phyloP scores from a whole-genome alignment of 2,888 invertebrate genomes.

The Auanema freiburgensis region DNA sequence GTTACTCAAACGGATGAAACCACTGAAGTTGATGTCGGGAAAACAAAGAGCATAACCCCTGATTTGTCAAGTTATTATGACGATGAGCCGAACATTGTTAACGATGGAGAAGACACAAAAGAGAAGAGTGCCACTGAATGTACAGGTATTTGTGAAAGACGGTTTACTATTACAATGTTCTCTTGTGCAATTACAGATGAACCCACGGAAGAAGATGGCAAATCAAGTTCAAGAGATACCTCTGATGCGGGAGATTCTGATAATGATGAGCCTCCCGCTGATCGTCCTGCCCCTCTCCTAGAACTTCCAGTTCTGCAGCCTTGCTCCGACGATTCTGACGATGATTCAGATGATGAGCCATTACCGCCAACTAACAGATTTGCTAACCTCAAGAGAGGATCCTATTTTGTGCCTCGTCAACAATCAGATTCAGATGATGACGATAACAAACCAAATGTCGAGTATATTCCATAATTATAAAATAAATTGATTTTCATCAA shows the following conservation, averaged over 20 bases:
- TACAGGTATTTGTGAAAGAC: background rate
- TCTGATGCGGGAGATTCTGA: background rate
- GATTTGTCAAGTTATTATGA: conserved; percentile 14
- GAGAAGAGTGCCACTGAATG: background rate
- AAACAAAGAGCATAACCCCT: background rate
- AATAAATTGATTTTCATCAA: background rate
- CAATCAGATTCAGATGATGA: conserved; percentile 15
- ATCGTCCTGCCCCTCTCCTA: conserved; percentile 6
- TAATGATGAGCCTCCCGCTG: conserved; percentile 11
- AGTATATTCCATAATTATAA: conserved; percentile 16
- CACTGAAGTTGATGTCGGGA: too few relatives aligned
- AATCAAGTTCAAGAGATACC: background rate
- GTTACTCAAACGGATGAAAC: background rate
- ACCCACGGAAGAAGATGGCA: background rate
- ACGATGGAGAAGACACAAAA: background rate
- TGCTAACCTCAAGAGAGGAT: conserved; percentile 15
- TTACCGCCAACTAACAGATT: conserved; percentile 7
- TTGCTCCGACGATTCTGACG: conserved; percentile 2
- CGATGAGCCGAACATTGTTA: background rate
- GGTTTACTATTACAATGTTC: conserved; percentile 3
- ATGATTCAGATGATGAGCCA: conserved; percentile 17
- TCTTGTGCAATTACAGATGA: too few relatives aligned
- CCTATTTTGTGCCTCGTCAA: conserved; percentile 15
- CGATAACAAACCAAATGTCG: conserved; percentile 12
- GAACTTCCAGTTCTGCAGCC: background rate